phyloP scores from a whole-genome alignment of 2,113 vertebrate species.

The Euleptes europaea region DNA sequence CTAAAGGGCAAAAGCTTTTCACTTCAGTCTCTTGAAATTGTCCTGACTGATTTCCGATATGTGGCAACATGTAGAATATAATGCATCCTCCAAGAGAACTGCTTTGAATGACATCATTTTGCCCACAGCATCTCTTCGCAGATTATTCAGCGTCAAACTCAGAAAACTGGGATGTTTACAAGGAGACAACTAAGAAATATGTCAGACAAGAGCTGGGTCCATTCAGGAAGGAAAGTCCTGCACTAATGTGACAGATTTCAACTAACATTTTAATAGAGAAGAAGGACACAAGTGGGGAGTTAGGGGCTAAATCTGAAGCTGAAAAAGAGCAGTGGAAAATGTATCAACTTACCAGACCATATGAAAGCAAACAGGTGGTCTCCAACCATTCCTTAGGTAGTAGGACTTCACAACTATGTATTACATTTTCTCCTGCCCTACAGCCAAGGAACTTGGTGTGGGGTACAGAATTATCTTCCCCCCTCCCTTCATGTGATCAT shows the following conservation, averaged over 20 bases:
- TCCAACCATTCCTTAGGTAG: conserved; percentile 9
- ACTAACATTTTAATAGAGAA: conserved; percentile 9
- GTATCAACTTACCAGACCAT: background rate
- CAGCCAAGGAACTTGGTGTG: too few relatives aligned
- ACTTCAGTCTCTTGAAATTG: conserved; percentile 18
- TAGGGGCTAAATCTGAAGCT: conserved; percentile 19
- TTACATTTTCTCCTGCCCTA: too few relatives aligned
- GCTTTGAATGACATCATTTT: conserved; percentile 3
- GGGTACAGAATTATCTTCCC: too few relatives aligned
- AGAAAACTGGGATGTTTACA: conserved; percentile 2
- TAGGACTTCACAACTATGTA: background rate
- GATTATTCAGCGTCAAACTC: background rate
- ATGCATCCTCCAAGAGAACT: background rate
- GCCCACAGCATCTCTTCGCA: background rate
- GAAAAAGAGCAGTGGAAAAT: conserved; percentile 14
- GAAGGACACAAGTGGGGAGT: background rate
- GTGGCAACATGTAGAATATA: background rate
- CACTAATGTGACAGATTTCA: background rate
- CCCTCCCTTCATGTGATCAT: too few relatives aligned
- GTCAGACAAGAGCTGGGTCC: background rate
- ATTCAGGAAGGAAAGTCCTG: background rate
- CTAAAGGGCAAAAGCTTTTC: conserved; percentile 2
- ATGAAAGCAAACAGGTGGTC: background rate
- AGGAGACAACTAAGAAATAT: conserved; percentile 19
- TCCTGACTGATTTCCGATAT: conserved; percentile 27